A percentile compares a stretch with the other conserved stretches of the same genome.
Evolutionary conservation across 2,888 invertebrate genomes (phyloP).

Genomic region (Sepiola atlantica): DNA sequence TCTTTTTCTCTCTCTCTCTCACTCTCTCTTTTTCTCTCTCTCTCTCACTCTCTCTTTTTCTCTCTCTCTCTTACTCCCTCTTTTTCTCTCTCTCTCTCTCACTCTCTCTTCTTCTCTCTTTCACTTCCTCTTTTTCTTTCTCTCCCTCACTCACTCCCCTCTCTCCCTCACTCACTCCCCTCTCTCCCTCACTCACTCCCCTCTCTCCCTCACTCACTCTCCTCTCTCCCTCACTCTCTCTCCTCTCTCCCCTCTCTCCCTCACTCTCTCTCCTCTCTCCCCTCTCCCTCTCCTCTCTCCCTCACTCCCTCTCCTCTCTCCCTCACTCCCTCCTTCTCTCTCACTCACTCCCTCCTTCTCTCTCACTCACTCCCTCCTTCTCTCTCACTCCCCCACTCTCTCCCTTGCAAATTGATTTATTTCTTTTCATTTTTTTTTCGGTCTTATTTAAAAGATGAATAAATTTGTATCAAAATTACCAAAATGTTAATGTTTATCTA

Average conservation of each 20-base stretch:
- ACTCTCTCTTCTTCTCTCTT: background rate
- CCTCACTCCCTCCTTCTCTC: background rate
- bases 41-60: background rate
- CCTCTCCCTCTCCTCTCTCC: background rate
- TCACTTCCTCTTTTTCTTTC: background rate
- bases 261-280: background rate
- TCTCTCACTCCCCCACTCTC: background rate
- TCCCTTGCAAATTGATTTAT: background rate
- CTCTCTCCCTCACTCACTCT: too few species aligned
- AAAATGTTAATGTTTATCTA: too few species aligned
- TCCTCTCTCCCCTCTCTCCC: background rate
- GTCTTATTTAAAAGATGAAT: too few species aligned
- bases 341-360: background rate
- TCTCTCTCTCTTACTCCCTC: background rate
- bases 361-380: background rate
- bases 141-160: background rate
- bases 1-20: background rate
- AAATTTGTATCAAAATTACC: too few species aligned
- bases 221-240: background rate
- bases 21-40: background rate
- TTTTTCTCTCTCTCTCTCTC: background rate
- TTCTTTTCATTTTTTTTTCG: background rate
- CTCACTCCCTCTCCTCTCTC: too few species aligned
- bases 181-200: background rate
- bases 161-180: fast-evolving